A percentile compares a stretch with the other conserved stretches of the same genome.
Conservation (phyloP, 1,140 invertebrate species). For the Delia radicum region DNA sequence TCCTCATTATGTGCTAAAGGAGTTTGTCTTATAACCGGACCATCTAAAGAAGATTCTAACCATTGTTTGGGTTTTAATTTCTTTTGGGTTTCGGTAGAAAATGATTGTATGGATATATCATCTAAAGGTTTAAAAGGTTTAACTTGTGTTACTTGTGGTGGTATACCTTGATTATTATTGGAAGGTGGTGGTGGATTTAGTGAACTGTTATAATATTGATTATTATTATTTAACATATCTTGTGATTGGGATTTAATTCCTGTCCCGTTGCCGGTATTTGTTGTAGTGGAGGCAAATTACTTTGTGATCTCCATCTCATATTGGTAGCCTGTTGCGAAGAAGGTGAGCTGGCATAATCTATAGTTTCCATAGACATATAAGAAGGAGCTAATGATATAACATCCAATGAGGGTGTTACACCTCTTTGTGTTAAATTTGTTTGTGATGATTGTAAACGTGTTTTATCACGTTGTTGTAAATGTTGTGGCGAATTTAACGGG, state of each 20-base stretch:
- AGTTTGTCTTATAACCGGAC: conserved; percentile 46
- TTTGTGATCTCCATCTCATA: conserved; percentile 46
- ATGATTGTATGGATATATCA: conserved; percentile 44
- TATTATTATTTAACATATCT: conserved; percentile 42
- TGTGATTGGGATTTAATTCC: conserved; percentile 42
- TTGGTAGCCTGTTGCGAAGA: conserved; percentile 32
- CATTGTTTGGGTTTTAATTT: conserved; percentile 57
- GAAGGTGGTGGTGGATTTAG: background rate
- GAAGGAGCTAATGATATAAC: conserved; percentile 49
- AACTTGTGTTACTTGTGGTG: conserved; percentile 5
- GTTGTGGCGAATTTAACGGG: conserved; percentile 41
- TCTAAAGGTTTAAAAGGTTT: conserved; percentile 34
- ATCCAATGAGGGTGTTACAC: conserved; percentile 32
- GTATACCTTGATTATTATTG: background rate
- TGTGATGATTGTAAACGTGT: background rate
- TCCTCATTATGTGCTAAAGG: background rate
- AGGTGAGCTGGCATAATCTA: conserved; percentile 29
- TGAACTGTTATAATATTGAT: conserved; percentile 26
- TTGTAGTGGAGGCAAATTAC: conserved; percentile 42
- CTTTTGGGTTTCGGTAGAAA: conserved; percentile 26
- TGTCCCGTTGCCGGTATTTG: conserved; percentile 33
- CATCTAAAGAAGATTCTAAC: conserved; percentile 59
- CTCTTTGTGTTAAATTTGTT: background rate
- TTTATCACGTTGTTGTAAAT: conserved; percentile 29
- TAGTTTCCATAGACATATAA: conserved; percentile 43